Percentiles rank a stretch among this genome's conserved stretches.
phyloP scores from a whole-genome alignment of 2,888 invertebrate genomes.

The Plutella xylostella region DNA sequence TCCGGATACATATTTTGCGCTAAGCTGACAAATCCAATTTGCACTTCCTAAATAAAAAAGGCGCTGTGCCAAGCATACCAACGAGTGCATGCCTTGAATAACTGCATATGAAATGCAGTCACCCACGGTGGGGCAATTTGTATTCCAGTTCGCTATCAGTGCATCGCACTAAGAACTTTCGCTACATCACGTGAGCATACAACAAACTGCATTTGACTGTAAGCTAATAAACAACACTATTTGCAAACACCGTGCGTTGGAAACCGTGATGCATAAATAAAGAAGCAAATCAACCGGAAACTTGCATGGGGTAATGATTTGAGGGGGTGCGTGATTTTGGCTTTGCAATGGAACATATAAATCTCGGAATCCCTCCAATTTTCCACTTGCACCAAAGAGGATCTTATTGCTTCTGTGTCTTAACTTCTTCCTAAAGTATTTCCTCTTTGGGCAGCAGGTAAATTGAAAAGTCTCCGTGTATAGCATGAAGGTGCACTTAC shows the following conservation, averaged over 20 bases:
- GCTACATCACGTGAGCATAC: slow-evolving; percentile 23
- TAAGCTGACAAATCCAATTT: neutral
- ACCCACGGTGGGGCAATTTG: slow-evolving; percentile 36
- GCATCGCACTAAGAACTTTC: slow-evolving; percentile 42
- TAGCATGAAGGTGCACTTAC: slow-evolving; percentile 68
- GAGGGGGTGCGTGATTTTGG: neutral
- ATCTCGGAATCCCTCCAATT: too few species aligned
- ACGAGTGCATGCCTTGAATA: slow-evolving; percentile 44
- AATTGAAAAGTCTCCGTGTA: too few species aligned
- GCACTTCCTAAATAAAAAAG: neutral
- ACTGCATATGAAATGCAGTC: slow-evolving; percentile 46
- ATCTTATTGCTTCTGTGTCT: too few species aligned
- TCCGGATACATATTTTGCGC: slow-evolving; percentile 2
- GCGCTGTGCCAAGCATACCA: neutral
- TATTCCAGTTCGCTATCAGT: slow-evolving; percentile 46
- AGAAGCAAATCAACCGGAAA: neutral
- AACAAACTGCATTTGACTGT: slow-evolving; percentile 67
- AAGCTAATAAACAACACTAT: neutral
- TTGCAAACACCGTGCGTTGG: slow-evolving; percentile 6
- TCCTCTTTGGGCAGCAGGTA: too few species aligned
- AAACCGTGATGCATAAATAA: slow-evolving; percentile 1
- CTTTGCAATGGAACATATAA: too few species aligned
- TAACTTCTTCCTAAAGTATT: too few species aligned
- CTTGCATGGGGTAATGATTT: neutral
- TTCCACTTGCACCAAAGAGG: neutral